Percentiles rank a stretch among this genome's conserved stretches.
Conservation (phyloP, 2,113 vertebrate genomes). For the Galbula dea region DNA sequence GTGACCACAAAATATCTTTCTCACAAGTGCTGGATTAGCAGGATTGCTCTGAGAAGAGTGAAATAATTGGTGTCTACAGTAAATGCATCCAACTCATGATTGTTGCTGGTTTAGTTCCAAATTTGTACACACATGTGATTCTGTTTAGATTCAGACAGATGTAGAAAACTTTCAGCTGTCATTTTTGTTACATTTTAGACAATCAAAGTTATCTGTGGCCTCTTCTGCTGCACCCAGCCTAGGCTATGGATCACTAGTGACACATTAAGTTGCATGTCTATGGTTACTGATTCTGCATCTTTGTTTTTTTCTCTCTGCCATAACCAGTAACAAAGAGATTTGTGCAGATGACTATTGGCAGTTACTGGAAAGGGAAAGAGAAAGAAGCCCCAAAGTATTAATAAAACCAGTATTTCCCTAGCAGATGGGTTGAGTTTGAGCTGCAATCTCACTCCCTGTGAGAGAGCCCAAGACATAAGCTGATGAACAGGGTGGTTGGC, state of each 20-base stretch:
- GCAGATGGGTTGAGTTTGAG: background rate
- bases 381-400: background rate
- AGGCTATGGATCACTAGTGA: conserved; percentile 24
- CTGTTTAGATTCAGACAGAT: conserved; percentile 39
- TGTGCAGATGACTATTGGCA: conserved; percentile 14
- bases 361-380: background rate
- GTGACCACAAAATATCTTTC: background rate
- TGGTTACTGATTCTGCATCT: background rate
- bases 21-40: background rate
- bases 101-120: background rate
- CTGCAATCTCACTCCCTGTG: background rate
- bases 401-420: background rate
- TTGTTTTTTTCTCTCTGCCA: conserved; percentile 16
- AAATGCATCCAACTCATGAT: background rate
- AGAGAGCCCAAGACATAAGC: background rate
- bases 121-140: conserved; percentile 18
- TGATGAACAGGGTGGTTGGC: background rate
- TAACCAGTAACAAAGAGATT: conserved; percentile 13
- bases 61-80: background rate
- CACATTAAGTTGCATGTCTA: background rate
- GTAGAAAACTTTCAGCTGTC: conserved; percentile 50
- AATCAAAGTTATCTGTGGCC: conserved; percentile 26
- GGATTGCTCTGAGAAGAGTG: background rate
- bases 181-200: conserved; percentile 47
- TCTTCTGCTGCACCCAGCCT: background rate